phyloP scores from a whole-genome alignment of 1,140 invertebrate species.

The Hydropsyche tenuis region DNA sequence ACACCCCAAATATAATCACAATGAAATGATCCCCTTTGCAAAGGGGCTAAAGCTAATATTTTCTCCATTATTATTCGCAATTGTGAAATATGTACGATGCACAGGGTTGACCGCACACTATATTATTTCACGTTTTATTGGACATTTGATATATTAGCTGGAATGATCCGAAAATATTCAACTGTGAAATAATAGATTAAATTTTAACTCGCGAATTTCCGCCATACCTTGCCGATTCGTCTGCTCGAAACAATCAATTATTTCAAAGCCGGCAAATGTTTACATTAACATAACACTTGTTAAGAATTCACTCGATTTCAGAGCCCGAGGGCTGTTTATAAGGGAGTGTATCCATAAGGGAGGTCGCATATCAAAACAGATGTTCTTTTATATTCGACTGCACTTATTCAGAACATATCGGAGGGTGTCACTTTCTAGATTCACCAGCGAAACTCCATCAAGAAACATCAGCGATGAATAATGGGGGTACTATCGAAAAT shows the following conservation, averaged over 20 bases:
- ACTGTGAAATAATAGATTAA: no score
- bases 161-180: no score
- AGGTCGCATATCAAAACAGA: slow-evolving; percentile 16
- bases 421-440: background rate
- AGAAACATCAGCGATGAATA: no score
- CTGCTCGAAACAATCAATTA: slow-evolving; percentile 12
- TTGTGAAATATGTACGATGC: background rate
- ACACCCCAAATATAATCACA: slow-evolving; percentile 27
- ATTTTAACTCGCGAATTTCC: no score
- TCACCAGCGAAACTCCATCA: no score
- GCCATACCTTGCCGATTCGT: background rate
- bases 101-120: no score
- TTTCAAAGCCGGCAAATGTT: slow-evolving; percentile 15
- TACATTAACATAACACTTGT: slow-evolving; percentile 22
- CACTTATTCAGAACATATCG: slow-evolving; percentile 5
- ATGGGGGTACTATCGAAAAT: no score
- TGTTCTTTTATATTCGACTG: slow-evolving; percentile 20
- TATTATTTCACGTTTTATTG: no score
- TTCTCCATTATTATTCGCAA: slow-evolving; percentile 1
- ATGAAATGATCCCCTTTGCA: background rate
- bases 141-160: no score
- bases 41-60: slow-evolving; percentile 17
- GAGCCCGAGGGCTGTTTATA: no score
- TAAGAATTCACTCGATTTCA: background rate
- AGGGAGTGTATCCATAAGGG: background rate